Conservation (phyloP, 2,113 vertebrate species). For the Serilophus lunatus region DNA sequence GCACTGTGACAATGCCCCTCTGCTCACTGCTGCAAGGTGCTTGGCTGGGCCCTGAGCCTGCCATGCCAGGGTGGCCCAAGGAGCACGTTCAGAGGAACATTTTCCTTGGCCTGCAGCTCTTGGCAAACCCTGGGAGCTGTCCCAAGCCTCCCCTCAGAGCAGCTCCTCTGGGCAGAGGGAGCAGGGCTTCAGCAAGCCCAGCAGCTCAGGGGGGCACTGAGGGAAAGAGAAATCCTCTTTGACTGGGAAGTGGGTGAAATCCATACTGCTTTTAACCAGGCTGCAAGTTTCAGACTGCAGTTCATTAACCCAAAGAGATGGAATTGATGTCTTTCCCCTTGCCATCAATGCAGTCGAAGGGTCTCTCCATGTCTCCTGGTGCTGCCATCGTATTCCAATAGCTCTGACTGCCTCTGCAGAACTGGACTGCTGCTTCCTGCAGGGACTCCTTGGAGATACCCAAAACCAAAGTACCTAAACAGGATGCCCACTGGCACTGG, state of each 20-base stretch:
- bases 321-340: slow-evolving; percentile 40
- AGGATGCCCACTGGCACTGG: rapidly evolving
- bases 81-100: rapidly evolving
- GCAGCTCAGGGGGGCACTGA: not conserved
- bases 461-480: not conserved
- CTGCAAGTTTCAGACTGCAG: slow-evolving; percentile 55
- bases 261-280: slow-evolving; percentile 31
- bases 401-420: slow-evolving; percentile 37
- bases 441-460: not conserved
- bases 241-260: not conserved
- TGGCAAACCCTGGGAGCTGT: rapidly evolving
- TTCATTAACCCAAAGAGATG: slow-evolving; percentile 66
- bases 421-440: not conserved
- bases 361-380: slow-evolving; percentile 26
- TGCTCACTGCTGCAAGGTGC: rapidly evolving
- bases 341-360: slow-evolving; percentile 55
- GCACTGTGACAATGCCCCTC: rapidly evolving
- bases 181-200: not conserved
- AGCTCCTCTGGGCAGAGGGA: rapidly evolving
- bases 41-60: not conserved
- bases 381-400: slow-evolving; percentile 67
- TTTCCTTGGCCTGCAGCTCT: not conserved
- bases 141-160: rapidly evolving
- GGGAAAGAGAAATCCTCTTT: not conserved
- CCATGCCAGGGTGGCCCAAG: rapidly evolving